phyloP scores from a whole-genome alignment of 2,888 invertebrate species.

The Tridacna crocea region DNA sequence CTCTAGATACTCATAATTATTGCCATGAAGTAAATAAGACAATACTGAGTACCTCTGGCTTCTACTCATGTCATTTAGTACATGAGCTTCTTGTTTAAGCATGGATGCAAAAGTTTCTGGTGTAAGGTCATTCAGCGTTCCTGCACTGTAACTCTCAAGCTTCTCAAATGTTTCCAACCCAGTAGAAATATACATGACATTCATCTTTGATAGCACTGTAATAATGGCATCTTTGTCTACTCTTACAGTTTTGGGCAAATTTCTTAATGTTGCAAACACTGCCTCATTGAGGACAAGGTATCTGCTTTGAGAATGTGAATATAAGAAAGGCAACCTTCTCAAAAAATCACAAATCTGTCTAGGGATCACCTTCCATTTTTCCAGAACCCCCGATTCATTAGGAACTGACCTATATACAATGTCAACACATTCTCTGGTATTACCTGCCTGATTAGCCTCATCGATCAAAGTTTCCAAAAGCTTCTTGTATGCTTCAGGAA shows the following conservation, averaged over 20 bases:
- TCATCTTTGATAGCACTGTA: background rate
- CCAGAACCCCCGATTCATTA: conserved; percentile 28
- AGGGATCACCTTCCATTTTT: conserved; percentile 37
- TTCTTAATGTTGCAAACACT: conserved; percentile 19
- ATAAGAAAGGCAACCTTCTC: conserved; percentile 61
- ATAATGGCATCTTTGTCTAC: background rate
- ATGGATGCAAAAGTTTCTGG: background rate
- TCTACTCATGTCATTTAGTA: background rate
- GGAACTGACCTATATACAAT: conserved; percentile 54
- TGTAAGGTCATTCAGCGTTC: background rate
- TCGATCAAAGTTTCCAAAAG: background rate
- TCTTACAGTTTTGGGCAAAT: background rate
- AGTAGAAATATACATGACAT: background rate
- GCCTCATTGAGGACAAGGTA: conserved; percentile 39
- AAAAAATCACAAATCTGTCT: conserved; percentile 14
- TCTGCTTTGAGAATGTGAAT: conserved; percentile 2
- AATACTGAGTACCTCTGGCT: background rate
- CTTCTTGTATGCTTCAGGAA: conserved; percentile 67
- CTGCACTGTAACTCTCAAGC: background rate
- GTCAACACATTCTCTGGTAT: conserved; percentile 24
- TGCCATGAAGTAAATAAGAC: background rate
- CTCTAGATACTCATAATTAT: background rate
- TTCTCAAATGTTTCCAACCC: background rate
- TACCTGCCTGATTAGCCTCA: conserved; percentile 17
- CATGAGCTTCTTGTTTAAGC: background rate